A percentile compares a stretch with the other conserved stretches of the same genome.
phyloP scores from a whole-genome alignment of 2,888 invertebrate genomes.

The Ichneumoninae sp. region DNA sequence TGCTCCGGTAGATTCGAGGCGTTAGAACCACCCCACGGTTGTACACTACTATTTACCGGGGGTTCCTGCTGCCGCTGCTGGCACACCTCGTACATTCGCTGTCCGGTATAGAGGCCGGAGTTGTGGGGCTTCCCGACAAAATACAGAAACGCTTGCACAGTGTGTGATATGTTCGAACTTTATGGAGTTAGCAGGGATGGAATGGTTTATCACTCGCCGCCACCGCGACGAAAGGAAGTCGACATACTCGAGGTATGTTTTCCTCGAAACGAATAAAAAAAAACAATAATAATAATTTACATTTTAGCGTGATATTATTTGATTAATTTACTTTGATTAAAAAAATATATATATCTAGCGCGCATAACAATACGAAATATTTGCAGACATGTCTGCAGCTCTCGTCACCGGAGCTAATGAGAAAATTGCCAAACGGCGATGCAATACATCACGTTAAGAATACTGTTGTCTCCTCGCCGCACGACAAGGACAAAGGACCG shows the following conservation, averaged over 20 bases:
- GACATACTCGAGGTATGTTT: constrained; percentile 80
- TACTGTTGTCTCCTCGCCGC: constrained; percentile 74
- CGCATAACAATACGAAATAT: constrained; percentile 11
- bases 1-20: constrained; percentile 38
- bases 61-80: constrained; percentile 29
- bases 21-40: constrained; percentile 29
- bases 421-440: constrained; percentile 82
- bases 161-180: constrained; percentile 78
- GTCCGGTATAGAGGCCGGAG: constrained; percentile 22
- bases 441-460: constrained; percentile 78
- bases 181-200: constrained; percentile 79
- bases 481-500: constrained; percentile 75
- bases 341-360: not conserved
- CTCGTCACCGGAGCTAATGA: constrained; percentile 82
- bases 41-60: constrained; percentile 56
- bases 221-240: constrained; percentile 80
- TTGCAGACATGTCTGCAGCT: constrained; percentile 82
- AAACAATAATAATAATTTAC: not conserved
- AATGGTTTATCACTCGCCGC: constrained; percentile 81
- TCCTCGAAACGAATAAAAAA: not conserved
- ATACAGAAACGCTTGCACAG: not conserved
- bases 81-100: constrained; percentile 56
- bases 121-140: constrained; percentile 32
- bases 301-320: not conserved
- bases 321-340: not conserved